Conservation (phyloP, 2,797 vertebrate genomes). For the Vipera latastei region DNA sequence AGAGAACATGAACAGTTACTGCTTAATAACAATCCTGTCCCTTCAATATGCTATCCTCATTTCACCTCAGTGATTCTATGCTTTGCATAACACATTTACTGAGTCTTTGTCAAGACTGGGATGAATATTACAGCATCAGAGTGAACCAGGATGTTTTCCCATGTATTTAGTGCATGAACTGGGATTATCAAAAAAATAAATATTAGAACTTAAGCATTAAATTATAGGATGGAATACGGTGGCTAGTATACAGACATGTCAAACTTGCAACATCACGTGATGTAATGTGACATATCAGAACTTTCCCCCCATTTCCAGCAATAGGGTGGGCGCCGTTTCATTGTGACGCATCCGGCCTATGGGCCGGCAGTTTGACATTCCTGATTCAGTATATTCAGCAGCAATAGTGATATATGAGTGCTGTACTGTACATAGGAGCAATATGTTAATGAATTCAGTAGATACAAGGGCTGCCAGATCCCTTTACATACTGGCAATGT, state of each 20-base stretch:
- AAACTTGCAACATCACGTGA: no score
- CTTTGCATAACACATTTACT: background rate
- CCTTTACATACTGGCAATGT: background rate
- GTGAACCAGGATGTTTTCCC: background rate
- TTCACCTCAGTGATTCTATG: background rate
- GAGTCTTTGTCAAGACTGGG: background rate
- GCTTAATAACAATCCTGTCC: background rate
- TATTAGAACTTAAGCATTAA: background rate
- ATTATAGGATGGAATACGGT: background rate
- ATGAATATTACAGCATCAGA: background rate
- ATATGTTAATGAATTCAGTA: background rate
- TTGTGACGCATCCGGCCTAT: no score
- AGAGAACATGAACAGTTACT: background rate
- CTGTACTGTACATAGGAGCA: background rate
- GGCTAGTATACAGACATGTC: background rate
- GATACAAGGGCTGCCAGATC: background rate
- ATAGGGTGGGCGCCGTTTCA: no score
- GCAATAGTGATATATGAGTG: background rate
- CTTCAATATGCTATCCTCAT: background rate
- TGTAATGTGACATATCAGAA: no score
- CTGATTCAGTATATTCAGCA: background rate
- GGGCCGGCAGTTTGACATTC: no score
- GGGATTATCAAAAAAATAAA: background rate
- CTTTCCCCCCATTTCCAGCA: no score
- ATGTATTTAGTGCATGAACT: background rate